A percentile compares a stretch with the other conserved stretches of the same genome.
Evolutionary conservation across 2,888 invertebrate genomes (phyloP).

Genomic region (Perizoma affinitatum): DNA sequence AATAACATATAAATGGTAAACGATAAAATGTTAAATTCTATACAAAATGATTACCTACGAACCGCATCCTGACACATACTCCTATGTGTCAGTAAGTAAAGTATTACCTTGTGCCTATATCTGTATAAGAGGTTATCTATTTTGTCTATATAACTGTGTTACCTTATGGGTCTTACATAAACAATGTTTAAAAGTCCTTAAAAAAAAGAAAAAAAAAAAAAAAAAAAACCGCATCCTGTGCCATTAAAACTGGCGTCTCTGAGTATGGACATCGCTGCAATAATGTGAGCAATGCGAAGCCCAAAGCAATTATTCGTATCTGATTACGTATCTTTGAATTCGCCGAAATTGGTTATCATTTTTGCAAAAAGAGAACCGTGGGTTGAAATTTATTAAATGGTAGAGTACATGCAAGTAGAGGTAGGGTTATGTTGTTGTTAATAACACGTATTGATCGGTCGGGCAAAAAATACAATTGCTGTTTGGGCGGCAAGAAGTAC

Average conservation of each 20-base stretch:
- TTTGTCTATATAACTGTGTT: too few relatives aligned
- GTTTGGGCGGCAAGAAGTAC: conserved; percentile 45
- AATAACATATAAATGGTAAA: too few relatives aligned
- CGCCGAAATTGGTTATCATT: conserved; percentile 29
- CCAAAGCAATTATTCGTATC: conserved; percentile 36
- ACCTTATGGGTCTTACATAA: too few relatives aligned
- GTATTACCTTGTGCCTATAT: too few relatives aligned
- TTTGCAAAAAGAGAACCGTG: conserved; percentile 16
- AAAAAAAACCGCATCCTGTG: too few relatives aligned
- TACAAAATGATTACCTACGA: too few relatives aligned
- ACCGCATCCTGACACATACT: too few relatives aligned
- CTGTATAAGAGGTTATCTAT: too few relatives aligned
- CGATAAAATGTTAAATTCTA: too few relatives aligned
- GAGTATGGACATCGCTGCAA: conserved; percentile 11
- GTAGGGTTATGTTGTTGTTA: conserved; percentile 27
- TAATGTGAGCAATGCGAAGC: conserved; percentile 24
- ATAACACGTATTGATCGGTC: conserved; percentile 28
- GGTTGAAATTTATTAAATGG: conserved; percentile 1
- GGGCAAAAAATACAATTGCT: conserved; percentile 50
- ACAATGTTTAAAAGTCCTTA: too few relatives aligned
- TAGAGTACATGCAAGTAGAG: conserved; percentile 8
- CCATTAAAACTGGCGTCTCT: conserved; percentile 4
- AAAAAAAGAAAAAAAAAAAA: too few relatives aligned
- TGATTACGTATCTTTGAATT: conserved; percentile 38
- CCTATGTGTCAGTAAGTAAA: too few relatives aligned